Base-by-base conservation (phyloP, 2,888 invertebrate species). In the Abrostola triplasia region DNA sequence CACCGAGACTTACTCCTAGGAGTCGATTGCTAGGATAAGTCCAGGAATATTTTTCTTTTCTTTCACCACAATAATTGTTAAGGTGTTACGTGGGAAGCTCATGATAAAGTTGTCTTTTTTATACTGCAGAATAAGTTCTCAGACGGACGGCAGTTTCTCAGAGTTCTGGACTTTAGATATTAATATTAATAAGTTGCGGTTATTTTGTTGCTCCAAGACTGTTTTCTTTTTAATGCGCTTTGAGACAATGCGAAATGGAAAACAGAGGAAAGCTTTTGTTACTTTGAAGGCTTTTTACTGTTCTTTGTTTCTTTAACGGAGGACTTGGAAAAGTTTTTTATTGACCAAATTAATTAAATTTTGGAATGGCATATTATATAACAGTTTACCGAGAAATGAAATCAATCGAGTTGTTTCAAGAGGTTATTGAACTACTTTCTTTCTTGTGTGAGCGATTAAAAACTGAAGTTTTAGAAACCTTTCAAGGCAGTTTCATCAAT, bases 101-200 rank as follows among this genome's bases (percentile, higher is more conserved):
- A 11, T 36, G 6, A 35, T 11, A 36, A 49, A 7, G 35, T 36
- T 24, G 49, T 49, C 7, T 13, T 24, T 54, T 59, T 8, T 24
- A 47, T 48, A 67, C 70, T 58, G 8, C 12, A n/a, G 36, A 10
- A 40, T 37, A 6, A 0, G 1, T 40, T 1, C n/a, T 37, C n/a
- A 62, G 50, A 54, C 41, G 38, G 50, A 24, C 24, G 54, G 56
- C 59, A 38, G 49, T 57, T 59, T 60, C 55, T 47, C 52, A 57
- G 63, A 58, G 24, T 24, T 24, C 24, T 24, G 24, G 73, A 75
- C 69, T 67, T 63, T 49, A 55, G 59, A 67, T 73, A 79, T 79
- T 71, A 67, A 79, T 77, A 76, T 75, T 67, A 70, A 70, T 73
- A 70, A 67, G 61, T 61, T 55, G 73, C 56, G 73, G 73, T 49